phyloP scores from a whole-genome alignment of 2,113 vertebrate species.

The Baryphthengus martii region DNA sequence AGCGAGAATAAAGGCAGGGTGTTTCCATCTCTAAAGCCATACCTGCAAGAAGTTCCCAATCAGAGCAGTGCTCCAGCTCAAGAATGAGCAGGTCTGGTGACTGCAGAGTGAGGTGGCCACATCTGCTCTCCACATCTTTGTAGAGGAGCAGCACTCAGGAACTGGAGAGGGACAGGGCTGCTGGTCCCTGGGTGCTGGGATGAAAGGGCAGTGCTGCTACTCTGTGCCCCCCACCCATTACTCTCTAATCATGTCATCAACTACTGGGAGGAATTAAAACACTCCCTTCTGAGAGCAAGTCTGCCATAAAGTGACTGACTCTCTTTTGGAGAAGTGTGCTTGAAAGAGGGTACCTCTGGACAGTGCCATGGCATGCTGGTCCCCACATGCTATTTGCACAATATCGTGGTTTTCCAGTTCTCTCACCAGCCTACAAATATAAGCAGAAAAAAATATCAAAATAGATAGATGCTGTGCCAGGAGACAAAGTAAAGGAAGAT shows the following conservation, averaged over 20 bases:
- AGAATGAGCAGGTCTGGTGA: not conserved
- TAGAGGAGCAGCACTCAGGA: not conserved
- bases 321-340: not conserved
- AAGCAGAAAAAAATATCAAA: not conserved
- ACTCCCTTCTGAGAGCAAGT: not conserved
- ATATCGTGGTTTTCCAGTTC: constrained; percentile 36
- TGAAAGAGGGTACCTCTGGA: constrained; percentile 66
- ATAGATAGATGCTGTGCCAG: not conserved
- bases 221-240: not conserved
- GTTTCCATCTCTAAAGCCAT: not conserved
- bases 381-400: constrained; percentile 75
- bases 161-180: not conserved
- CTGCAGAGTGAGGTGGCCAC: not conserved
- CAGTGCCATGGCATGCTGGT: constrained; percentile 71
- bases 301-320: not conserved
- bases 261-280: not conserved
- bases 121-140: not conserved
- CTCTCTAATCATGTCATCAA: not conserved
- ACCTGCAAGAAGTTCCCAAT: not conserved
- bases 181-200: not conserved
- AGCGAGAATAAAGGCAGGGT: not conserved
- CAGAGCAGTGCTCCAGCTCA: not conserved
- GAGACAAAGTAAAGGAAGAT: not conserved
- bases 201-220: not conserved
- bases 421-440: constrained; percentile 45